phyloP scores from a whole-genome alignment of 2,888 invertebrate genomes.

The Abscondita cerata region DNA sequence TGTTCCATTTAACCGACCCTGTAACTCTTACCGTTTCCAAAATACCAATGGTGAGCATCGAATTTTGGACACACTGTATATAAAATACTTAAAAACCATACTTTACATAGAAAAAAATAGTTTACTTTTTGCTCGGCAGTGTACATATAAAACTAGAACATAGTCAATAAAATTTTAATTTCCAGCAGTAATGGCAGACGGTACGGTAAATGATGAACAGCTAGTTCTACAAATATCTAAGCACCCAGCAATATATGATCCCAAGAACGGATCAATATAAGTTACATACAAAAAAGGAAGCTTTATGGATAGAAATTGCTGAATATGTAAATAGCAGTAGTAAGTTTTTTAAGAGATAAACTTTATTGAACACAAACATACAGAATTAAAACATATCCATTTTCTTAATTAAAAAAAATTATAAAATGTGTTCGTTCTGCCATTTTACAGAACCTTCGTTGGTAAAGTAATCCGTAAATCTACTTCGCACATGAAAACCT shows the following conservation, averaged over 20 bases:
- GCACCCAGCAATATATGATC: slow-evolving; percentile 1
- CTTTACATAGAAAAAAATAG: too few relatives aligned
- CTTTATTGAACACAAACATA: not conserved
- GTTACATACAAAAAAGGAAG: not conserved
- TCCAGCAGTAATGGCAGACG: slow-evolving; percentile 1
- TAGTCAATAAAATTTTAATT: not conserved
- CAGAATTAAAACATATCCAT: not conserved
- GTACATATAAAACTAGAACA: too few relatives aligned
- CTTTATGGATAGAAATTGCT: not conserved
- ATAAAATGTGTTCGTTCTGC: not conserved
- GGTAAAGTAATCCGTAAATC: not conserved
- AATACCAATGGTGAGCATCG: too few relatives aligned
- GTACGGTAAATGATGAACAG: not conserved
- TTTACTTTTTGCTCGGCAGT: too few relatives aligned
- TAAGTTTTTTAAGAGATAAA: not conserved
- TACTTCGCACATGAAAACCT: not conserved
- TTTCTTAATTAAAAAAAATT: not conserved
- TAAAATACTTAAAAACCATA: not conserved
- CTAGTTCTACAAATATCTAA: slow-evolving; percentile 1
- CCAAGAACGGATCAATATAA: not conserved
- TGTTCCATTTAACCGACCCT: too few relatives aligned
- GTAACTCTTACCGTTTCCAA: too few relatives aligned
- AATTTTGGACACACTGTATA: too few relatives aligned
- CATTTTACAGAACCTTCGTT: not conserved
- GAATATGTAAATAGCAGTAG: not conserved